phyloP scores from a whole-genome alignment of 2,888 invertebrate genomes.

The Pyrrhia umbra region DNA sequence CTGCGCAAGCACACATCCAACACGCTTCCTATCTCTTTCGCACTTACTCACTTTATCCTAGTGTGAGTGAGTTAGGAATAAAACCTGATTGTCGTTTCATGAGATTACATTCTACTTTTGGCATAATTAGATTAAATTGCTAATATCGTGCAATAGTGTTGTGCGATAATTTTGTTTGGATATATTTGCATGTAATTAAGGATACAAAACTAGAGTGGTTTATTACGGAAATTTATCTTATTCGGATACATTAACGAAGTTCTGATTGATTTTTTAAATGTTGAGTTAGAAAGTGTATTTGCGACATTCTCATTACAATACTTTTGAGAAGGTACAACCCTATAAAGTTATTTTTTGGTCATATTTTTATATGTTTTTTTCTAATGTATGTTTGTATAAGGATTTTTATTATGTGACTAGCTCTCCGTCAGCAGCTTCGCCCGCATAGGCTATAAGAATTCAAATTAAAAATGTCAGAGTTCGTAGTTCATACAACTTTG shows the following conservation, averaged over 20 bases:
- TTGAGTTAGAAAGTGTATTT: not conserved
- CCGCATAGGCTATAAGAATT: no score
- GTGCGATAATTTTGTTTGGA: conserved; percentile 50
- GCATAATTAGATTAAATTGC: conserved; percentile 64
- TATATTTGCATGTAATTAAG: conserved; percentile 38
- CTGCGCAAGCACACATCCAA: conserved; percentile 49
- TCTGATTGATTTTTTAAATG: no score
- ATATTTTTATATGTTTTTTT: no score
- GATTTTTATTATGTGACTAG: no score
- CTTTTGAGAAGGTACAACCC: no score
- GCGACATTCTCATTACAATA: no score
- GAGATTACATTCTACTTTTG: conserved; percentile 62
- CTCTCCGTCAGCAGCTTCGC: no score
- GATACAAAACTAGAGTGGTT: not conserved
- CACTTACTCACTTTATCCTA: not conserved
- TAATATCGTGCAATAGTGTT: conserved; percentile 46
- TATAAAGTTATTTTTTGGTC: no score
- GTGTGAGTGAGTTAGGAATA: conserved; percentile 6
- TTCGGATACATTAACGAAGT: conserved; percentile 4
- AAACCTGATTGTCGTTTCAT: conserved; percentile 57
- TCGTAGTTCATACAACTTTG: no score
- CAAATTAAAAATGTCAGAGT: no score
- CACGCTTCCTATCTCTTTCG: conserved; percentile 34
- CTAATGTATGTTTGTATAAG: no score
- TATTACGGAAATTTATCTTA: conserved; percentile 7